Conservation (phyloP, 2,113 vertebrate species). For the Excalfactoria chinensis region DNA sequence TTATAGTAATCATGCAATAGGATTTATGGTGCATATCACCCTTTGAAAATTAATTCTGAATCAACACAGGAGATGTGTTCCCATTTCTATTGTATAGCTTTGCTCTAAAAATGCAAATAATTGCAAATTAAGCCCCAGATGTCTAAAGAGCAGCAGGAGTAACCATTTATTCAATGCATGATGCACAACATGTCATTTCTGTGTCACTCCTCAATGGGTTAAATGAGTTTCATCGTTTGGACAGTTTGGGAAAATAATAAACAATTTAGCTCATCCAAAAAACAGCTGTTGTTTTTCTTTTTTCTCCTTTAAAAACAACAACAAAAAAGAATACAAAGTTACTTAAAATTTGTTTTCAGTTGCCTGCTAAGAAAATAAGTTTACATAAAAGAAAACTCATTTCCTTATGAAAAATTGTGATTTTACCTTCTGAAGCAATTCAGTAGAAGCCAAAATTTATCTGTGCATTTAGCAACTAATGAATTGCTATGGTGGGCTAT, state of each 20-base stretch:
- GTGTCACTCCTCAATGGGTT: constrained; percentile 51
- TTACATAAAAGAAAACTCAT: neutral
- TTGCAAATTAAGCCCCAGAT: constrained; percentile 68
- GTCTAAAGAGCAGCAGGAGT: constrained; percentile 68
- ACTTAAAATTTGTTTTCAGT: constrained; percentile 57
- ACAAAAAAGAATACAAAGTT: neutral
- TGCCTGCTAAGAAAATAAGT: constrained; percentile 44
- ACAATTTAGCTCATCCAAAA: neutral
- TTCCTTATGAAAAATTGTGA: neutral
- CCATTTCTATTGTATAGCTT: constrained; percentile 62
- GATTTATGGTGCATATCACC: constrained; percentile 61
- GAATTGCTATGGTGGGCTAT: neutral
- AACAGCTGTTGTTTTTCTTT: constrained; percentile 23
- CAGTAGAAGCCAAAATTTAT: neutral
- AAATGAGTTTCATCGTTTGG: constrained; percentile 17
- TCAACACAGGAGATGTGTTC: constrained; percentile 48
- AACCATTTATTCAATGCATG: constrained; percentile 57
- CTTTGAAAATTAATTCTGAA: constrained; percentile 67
- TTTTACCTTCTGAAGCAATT: neutral
- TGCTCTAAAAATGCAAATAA: constrained; percentile 66
- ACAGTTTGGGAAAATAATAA: constrained; percentile 32
- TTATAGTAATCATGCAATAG: constrained; percentile 63
- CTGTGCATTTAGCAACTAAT: neutral
- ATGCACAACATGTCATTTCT: constrained; percentile 40
- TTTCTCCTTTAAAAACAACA: neutral